These are phyloP conservation scores for Eupithecia tripunctaria DNA, from an alignment of 2,888 invertebrate species.

Conservation along the genomic window DNA sequence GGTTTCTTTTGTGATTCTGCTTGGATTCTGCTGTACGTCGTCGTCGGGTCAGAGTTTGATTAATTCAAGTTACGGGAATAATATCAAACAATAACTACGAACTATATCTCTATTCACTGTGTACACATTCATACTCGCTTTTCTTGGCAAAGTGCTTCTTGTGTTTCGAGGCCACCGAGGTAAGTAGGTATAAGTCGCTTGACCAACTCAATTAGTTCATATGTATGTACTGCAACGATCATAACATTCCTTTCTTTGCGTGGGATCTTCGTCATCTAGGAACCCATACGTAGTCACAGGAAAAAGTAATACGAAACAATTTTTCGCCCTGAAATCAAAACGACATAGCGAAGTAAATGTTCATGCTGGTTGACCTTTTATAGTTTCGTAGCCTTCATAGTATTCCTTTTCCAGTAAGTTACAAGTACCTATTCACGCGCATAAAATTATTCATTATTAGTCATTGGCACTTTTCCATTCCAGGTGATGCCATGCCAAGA, in stretches of 20 bases:
- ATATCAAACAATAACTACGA: too few relatives aligned
- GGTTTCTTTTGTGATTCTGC: too few relatives aligned
- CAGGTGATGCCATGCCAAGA: slow-evolving; percentile 72
- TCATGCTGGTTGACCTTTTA: slow-evolving; percentile 36
- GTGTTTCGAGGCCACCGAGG: slow-evolving; percentile 60
- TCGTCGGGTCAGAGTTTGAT: neutral
- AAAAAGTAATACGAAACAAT: neutral
- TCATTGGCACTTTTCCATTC: slow-evolving; percentile 52
- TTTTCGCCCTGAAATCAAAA: neutral
- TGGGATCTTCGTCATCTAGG: slow-evolving; percentile 66
- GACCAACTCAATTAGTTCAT: slow-evolving; percentile 50
- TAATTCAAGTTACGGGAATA: neutral
- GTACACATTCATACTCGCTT: slow-evolving; percentile 8
- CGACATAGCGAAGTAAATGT: slow-evolving; percentile 23
- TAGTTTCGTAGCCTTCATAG: slow-evolving; percentile 40
- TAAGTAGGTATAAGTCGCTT: slow-evolving; percentile 51
- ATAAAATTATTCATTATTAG: slow-evolving; percentile 39
- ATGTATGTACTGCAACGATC: slow-evolving; percentile 51
- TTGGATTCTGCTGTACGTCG: too few relatives aligned
- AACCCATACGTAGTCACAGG: neutral
- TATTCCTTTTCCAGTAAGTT: slow-evolving; percentile 37
- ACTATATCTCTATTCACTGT: neutral
- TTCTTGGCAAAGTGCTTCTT: slow-evolving; percentile 42
- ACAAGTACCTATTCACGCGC: slow-evolving; percentile 24
- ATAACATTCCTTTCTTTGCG: slow-evolving; percentile 68